Evolutionary conservation across 1,140 invertebrate species (phyloP).

Genomic region (Scaptomyza hsui): DNA sequence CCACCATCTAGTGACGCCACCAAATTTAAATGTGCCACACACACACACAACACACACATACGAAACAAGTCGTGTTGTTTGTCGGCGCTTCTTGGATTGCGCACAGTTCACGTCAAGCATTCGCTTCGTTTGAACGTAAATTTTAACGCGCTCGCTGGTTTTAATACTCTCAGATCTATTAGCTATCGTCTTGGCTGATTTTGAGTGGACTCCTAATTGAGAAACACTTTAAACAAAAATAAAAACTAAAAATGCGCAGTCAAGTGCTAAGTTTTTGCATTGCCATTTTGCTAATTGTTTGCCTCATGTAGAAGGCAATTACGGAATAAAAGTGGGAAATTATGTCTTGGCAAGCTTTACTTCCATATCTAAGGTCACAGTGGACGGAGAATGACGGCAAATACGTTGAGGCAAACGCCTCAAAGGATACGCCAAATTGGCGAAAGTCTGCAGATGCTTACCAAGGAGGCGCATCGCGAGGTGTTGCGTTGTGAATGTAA

Average conservation of each 20-base stretch:
- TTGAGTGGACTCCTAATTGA: constrained; percentile 21
- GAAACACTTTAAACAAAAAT: constrained; percentile 3
- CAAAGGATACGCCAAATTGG: constrained; percentile 63
- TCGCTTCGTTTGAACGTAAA: constrained; percentile 66
- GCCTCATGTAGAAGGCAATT: constrained; percentile 60
- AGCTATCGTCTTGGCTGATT: constrained; percentile 7
- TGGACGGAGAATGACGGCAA: constrained; percentile 20
- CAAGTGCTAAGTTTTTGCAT: constrained; percentile 79
- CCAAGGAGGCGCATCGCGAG: constrained; percentile 60
- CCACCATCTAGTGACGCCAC: constrained; percentile 68
- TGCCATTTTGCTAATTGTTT: constrained; percentile 78
- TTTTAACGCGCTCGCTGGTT: constrained; percentile 25
- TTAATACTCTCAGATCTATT: constrained; percentile 2
- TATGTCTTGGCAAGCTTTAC: constrained; percentile 6
- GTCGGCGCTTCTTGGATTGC: constrained; percentile 38
- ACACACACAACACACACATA: not conserved
- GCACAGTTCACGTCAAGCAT: constrained; percentile 66
- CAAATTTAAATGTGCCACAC: constrained; percentile 63
- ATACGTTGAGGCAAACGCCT: constrained; percentile 46
- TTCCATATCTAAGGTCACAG: not conserved
- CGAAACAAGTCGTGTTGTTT: not conserved
- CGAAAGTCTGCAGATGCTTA: constrained; percentile 73
- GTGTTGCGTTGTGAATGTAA: constrained; percentile 71
- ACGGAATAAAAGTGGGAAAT: not conserved
- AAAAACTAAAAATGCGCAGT: constrained; percentile 57